These are phyloP conservation scores for Dolichomitus sp. DNA, from an alignment of 2,888 invertebrate genomes.

Conservation along the genomic window DNA sequence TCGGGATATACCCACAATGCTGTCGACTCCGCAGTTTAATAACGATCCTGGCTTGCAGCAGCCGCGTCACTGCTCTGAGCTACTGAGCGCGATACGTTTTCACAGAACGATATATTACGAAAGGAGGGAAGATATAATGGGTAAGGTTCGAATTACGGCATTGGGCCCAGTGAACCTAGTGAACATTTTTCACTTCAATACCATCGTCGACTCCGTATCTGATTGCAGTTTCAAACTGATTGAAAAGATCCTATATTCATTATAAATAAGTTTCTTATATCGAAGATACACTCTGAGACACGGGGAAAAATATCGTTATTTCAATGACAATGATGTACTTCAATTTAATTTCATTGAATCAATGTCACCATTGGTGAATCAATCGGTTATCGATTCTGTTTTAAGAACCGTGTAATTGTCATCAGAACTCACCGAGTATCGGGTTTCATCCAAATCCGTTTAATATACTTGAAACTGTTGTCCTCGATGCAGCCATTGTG, in stretches of 20 bases:
- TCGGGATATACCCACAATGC: conserved; percentile 42
- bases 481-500: no score
- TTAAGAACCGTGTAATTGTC: no score
- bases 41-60: conserved; percentile 19
- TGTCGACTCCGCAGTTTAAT: conserved; percentile 43
- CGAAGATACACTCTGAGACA: neutral
- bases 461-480: no score
- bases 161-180: neutral
- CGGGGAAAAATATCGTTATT: no score
- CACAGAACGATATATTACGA: conserved; percentile 17
- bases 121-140: conserved; percentile 8
- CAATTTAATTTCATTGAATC: no score
- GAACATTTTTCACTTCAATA: neutral
- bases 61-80: neutral
- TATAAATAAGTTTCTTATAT: neutral
- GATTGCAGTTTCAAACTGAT: neutral
- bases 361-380: no score
- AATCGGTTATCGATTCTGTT: neutral
- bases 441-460: no score
- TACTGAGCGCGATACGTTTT: conserved; percentile 8
- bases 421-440: no score
- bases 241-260: neutral
- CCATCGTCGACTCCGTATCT: neutral
- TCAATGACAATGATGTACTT: no score
- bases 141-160: neutral